Conservation (phyloP, 2,797 vertebrate species). For the Scleropages formosus region DNA sequence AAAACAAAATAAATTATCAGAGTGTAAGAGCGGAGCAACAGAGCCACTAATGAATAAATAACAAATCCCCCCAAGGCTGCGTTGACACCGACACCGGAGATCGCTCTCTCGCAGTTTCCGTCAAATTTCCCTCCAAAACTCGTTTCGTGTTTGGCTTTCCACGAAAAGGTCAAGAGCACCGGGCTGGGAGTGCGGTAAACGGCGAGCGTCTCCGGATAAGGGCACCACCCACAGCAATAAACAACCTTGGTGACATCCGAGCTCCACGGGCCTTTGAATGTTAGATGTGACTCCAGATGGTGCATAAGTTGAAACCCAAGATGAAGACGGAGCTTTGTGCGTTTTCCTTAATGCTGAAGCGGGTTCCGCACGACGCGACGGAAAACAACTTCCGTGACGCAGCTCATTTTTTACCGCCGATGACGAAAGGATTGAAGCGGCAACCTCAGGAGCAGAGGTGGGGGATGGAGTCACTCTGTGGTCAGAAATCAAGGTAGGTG, state of each 20-base stretch:
- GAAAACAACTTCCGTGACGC: not conserved
- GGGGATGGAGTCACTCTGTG: not conserved
- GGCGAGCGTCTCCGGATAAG: not conserved
- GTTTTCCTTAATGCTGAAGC: not conserved
- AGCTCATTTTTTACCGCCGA: not conserved
- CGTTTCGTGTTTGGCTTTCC: not conserved
- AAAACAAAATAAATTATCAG: not conserved
- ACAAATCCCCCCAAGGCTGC: not conserved
- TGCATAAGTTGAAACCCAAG: not conserved
- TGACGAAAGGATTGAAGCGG: not conserved
- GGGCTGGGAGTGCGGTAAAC: conserved; percentile 3
- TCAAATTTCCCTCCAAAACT: not conserved
- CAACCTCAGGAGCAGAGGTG: not conserved
- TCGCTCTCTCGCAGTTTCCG: not conserved
- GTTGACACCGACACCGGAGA: not conserved
- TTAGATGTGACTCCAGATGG: not conserved
- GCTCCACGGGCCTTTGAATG: not conserved
- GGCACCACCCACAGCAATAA: not conserved
- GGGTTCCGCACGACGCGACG: not conserved
- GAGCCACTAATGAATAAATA: not conserved
- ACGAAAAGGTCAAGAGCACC: conserved; percentile 4
- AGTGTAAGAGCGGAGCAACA: not conserved
- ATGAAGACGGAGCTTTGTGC: not conserved
- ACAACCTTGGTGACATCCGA: not conserved
- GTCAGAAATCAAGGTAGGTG: too few species aligned